These are phyloP conservation scores for Abrostola triplasia DNA, from an alignment of 2,888 invertebrate genomes.

Conservation along the genomic window DNA sequence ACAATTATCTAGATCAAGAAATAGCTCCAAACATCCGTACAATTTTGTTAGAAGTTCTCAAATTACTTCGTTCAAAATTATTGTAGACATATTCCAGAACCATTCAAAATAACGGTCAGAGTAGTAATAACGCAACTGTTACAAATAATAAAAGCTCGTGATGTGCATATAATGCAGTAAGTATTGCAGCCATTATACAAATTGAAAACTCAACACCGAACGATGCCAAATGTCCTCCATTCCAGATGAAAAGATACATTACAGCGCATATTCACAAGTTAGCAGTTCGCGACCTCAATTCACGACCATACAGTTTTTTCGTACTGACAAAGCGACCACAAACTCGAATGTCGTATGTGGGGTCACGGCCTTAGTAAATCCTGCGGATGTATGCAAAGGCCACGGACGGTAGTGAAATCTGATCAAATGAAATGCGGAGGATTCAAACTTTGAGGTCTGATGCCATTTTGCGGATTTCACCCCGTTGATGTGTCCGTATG, in stretches of 20 bases:
- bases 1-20: constrained; percentile 22
- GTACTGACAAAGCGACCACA: constrained; percentile 56
- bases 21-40: constrained; percentile 11
- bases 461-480: constrained; percentile 54
- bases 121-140: constrained; percentile 11
- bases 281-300: constrained; percentile 47
- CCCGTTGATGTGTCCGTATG: constrained; percentile 47
- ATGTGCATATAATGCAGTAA: constrained; percentile 27
- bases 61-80: neutral
- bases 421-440: constrained; percentile 61
- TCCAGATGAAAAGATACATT: constrained; percentile 34
- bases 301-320: constrained; percentile 41
- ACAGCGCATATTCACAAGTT: constrained; percentile 35
- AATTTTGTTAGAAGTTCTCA: constrained; percentile 10
- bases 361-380: constrained; percentile 71
- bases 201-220: constrained; percentile 40
- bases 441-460: constrained; percentile 59
- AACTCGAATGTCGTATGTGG: constrained; percentile 62
- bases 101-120: neutral
- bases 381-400: constrained; percentile 68
- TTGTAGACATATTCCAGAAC: neutral
- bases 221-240: constrained; percentile 35
- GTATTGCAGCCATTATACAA: constrained; percentile 37
- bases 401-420: constrained; percentile 61
- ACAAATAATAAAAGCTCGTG: constrained; percentile 16